Conservation (phyloP, 2,113 vertebrate genomes). For the Mellivora capensis region DNA sequence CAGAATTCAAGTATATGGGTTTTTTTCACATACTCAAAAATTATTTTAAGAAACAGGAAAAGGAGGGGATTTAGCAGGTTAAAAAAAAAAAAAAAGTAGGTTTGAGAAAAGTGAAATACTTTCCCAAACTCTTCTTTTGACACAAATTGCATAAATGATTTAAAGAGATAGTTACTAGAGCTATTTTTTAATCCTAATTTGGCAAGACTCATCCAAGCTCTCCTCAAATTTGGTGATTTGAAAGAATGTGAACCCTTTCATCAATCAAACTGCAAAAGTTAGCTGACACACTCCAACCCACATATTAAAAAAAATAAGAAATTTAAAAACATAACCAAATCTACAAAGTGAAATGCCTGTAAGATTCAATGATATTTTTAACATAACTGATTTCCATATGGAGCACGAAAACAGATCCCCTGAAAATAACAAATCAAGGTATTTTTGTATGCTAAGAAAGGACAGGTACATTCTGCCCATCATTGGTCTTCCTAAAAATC, state of each 20-base stretch:
- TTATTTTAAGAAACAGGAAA: not conserved
- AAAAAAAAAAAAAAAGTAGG: not conserved
- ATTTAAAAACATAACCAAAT: not conserved
- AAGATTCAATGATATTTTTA: not conserved
- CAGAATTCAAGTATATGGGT: not conserved
- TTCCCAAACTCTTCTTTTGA: not conserved
- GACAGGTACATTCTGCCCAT: not conserved
- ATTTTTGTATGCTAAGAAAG: not conserved
- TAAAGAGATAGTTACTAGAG: not conserved
- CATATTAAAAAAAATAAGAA: not conserved
- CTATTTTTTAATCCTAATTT: constrained; percentile 6
- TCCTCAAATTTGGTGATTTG: not conserved
- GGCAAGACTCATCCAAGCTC: not conserved
- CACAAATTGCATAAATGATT: not conserved
- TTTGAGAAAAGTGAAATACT: not conserved
- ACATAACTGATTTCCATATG: not conserved
- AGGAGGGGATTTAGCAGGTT: not conserved
- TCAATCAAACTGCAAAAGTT: not conserved
- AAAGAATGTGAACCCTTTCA: not conserved
- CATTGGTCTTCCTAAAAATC: not conserved
- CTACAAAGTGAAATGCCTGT: not conserved
- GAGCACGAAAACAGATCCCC: not conserved
- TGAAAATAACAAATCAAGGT: not conserved
- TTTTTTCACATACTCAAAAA: not conserved
- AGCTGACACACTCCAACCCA: not conserved